Evolutionary conservation across 2,113 vertebrate genomes (phyloP), one percentile per base, ranked within the genome.

Genomic region (Cottus gobio): DNA sequence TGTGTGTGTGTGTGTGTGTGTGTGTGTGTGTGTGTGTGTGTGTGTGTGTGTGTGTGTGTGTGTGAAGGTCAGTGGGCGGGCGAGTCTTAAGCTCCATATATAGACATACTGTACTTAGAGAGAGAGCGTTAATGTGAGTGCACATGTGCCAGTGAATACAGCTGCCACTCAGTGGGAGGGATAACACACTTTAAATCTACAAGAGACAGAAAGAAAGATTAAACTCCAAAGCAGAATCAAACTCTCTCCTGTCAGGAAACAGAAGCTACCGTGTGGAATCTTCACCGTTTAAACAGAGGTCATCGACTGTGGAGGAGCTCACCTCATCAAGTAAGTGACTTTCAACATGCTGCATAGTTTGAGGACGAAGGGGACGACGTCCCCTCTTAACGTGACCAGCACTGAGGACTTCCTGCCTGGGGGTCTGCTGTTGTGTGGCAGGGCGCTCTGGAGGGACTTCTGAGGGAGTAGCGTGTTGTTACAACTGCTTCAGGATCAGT

Each of bases 51-150:
- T 54, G 61, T 46, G 39, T 37, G 64, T 62, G 30, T 65, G 50
- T 52, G 31, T 63, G 65, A 58, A 60, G 63, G 68, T 56, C 46
- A 61, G 76, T 16, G 48, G 77, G 67, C 7, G 66, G 71, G 58
- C 7, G 7, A 73, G 79, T 50, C 42, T 67, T 48, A 46, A 68
- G 80, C 54, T 82, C 89, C 86, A 85, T 92, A 87, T 92, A 87
- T 90, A 88, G 91, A 87, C 79, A 75, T 26, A 69, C 62, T 46
- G 74, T 77, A 64, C 50, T 46, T 10, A 62, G 74, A 74, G 57
- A 71, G 60, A 34, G 64, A 60, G 70, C 57, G 72, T 34, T 65
- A 46, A 22, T 74, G 83, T 76, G 73, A 62, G 68, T 2, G 50
- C 67, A 63, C 52, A 65, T 79, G 75, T 82, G 65, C 69, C 52